phyloP scores from a whole-genome alignment of 30 jellyfish, hydroid and myxozoan species.

The Aurelia aurita region DNA sequence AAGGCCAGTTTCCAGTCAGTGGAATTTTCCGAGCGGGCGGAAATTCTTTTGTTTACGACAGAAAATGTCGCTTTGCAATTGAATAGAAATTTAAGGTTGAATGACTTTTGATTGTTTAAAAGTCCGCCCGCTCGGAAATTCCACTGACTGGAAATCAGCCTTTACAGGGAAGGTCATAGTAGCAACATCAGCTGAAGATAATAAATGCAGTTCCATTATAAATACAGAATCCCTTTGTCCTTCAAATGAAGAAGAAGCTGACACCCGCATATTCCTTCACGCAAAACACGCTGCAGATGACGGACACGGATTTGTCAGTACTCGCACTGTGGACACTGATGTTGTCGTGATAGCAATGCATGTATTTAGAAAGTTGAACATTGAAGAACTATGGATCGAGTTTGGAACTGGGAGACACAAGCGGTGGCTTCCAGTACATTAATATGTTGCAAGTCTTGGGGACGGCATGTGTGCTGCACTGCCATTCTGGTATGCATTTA shows the following conservation, averaged over 20 bases:
- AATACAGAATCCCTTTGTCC: conserved; percentile 4
- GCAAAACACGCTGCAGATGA: conserved; percentile 1
- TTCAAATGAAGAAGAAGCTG: conserved; percentile 44
- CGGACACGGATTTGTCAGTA: conserved; percentile 20
- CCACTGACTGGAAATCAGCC: too few species aligned
- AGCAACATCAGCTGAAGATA: conserved; percentile 18
- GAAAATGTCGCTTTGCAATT: too few species aligned
- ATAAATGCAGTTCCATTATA: conserved; percentile 2
- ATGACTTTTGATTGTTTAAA: too few species aligned
- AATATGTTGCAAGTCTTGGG: not conserved
- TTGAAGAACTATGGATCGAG: too few species aligned
- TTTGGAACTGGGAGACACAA: too few species aligned
- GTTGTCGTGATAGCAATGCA: conserved; percentile 19
- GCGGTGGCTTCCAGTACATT: conserved; percentile 36
- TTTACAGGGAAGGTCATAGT: conserved; percentile 24
- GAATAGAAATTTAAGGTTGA: too few species aligned
- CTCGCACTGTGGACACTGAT: conserved; percentile 21
- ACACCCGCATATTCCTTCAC: conserved; percentile 25
- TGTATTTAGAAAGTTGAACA: not conserved
- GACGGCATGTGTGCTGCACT: conserved; percentile 6
- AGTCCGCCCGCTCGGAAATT: too few species aligned
- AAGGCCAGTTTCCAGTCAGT: too few species aligned
- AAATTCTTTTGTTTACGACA: too few species aligned
- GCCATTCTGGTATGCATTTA: not conserved
- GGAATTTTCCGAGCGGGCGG: too few species aligned